These are phyloP conservation scores for Mellilla xanthometata DNA, from an alignment of 2,888 invertebrate genomes.

Conservation along the genomic window DNA sequence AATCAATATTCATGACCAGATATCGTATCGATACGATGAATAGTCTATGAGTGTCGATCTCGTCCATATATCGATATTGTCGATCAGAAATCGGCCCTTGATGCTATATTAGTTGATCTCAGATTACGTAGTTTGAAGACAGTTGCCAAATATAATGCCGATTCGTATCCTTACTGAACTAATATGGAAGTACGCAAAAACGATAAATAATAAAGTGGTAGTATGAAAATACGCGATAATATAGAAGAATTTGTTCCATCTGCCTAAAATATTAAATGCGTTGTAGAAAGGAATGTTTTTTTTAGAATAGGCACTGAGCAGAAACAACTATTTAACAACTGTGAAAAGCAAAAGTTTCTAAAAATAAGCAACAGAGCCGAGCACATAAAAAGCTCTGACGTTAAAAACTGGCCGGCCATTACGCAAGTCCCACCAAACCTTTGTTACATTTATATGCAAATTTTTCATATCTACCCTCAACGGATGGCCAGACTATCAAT, in stretches of 20 bases:
- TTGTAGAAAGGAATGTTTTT: no score
- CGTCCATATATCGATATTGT: constrained; percentile 30
- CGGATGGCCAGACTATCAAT: constrained; percentile 52
- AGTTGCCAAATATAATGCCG: background rate
- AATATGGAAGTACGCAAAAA: background rate
- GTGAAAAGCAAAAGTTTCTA: constrained; percentile 12
- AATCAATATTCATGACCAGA: constrained; percentile 71
- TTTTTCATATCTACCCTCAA: constrained; percentile 56
- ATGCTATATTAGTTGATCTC: constrained; percentile 11
- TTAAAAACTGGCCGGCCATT: constrained; percentile 45
- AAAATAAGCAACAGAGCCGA: constrained; percentile 22
- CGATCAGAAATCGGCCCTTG: constrained; percentile 21
- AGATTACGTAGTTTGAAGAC: background rate
- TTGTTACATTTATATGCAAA: constrained; percentile 65
- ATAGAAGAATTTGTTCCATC: no score
- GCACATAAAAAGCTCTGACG: constrained; percentile 23
- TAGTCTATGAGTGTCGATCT: constrained; percentile 58
- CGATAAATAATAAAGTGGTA: no score
- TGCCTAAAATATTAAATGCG: no score
- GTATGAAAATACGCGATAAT: no score
- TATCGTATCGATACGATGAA: constrained; percentile 57
- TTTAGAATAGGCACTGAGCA: no score
- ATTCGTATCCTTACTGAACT: background rate
- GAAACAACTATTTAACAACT: background rate
- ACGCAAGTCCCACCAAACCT: constrained; percentile 45